Conservation (phyloP, 1,140 invertebrate genomes). For the Tetragonula clypearis region DNA sequence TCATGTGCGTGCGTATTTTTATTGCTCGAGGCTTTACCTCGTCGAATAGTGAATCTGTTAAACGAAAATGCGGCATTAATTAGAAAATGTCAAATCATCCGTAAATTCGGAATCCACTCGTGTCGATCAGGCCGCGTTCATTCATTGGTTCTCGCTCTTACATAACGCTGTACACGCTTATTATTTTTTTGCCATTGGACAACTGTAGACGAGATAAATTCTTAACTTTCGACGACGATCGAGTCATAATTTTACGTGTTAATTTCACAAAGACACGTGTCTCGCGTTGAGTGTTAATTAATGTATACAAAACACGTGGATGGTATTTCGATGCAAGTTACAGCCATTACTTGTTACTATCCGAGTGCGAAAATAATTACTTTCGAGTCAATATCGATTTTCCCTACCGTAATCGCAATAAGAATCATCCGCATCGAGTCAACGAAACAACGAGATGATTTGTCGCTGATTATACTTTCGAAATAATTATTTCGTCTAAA, state of each 20-base stretch:
- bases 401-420: neutral
- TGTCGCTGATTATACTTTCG: neutral
- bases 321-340: neutral
- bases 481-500: neutral
- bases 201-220: neutral
- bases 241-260: neutral
- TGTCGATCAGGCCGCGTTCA: slow-evolving; percentile 34
- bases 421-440: neutral
- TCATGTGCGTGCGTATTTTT: slow-evolving; percentile 1
- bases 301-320: too few relatives aligned
- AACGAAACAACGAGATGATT: neutral
- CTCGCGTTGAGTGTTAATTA: neutral
- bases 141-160: slow-evolving; percentile 27
- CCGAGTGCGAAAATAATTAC: neutral
- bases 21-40: neutral
- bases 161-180: slow-evolving; percentile 37
- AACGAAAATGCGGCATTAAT: neutral
- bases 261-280: neutral
- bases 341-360: neutral
- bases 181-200: slow-evolving; percentile 7
- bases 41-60: neutral
- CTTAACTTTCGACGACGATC: neutral
- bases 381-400: neutral
- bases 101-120: slow-evolving; percentile 20
- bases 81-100: neutral